Conservation (phyloP, 2,797 vertebrate species). For the Halcyon chelicuti region DNA sequence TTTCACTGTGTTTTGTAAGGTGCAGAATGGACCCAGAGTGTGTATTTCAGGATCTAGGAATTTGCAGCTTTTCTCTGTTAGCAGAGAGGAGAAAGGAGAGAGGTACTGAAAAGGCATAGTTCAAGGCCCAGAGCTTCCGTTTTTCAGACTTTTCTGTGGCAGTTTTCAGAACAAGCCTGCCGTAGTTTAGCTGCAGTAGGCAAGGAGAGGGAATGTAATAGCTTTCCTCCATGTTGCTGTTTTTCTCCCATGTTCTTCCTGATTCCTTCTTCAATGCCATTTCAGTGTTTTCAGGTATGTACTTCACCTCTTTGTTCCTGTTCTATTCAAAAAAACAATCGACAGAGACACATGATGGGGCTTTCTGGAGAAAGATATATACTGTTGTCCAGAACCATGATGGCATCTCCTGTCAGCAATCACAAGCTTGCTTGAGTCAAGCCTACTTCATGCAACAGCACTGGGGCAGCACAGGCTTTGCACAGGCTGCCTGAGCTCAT, state of each 20-base stretch:
- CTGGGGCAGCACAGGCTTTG: neutral
- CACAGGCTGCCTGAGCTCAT: neutral
- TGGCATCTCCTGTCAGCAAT: neutral
- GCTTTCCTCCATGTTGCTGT: neutral
- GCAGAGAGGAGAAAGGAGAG: neutral
- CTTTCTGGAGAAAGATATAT: neutral
- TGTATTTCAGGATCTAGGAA: neutral
- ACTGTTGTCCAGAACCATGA: neutral
- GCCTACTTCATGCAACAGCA: neutral
- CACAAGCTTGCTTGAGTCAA: neutral
- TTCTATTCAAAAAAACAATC: neutral
- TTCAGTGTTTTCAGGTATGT: neutral
- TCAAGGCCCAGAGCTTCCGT: neutral
- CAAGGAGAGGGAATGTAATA: neutral
- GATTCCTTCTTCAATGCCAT: neutral
- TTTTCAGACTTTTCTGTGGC: conserved; percentile 2
- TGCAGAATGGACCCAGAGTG: neutral
- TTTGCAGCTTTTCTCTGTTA: neutral
- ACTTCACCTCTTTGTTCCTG: neutral
- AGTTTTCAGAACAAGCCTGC: neutral
- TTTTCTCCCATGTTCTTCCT: neutral
- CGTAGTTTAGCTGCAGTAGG: neutral
- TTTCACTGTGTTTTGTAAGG: neutral
- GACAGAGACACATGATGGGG: neutral
- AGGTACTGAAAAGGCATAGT: neutral